These are phyloP conservation scores for Nothobranchius kuhntae DNA, from an alignment of 2,113 vertebrate species.

Conservation along the genomic window DNA sequence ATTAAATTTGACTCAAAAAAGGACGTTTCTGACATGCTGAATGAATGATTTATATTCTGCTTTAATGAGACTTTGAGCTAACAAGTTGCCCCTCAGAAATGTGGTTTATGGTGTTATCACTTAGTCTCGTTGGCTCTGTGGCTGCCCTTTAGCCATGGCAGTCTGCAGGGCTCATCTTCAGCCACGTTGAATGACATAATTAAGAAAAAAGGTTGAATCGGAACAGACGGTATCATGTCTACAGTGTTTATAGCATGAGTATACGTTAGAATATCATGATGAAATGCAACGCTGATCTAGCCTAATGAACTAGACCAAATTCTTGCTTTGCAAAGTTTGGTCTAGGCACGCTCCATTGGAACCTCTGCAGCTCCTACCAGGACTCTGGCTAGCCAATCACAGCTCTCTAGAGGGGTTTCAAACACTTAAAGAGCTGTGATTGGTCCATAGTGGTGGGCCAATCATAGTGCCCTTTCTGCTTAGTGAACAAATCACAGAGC, in stretches of 20 bases:
- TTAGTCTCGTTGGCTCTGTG: slow-evolving; percentile 75
- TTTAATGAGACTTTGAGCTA: slow-evolving; percentile 89
- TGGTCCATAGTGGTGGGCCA: too few species aligned
- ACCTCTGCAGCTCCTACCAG: too few species aligned
- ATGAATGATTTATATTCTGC: slow-evolving; percentile 91
- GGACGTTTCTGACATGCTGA: slow-evolving; percentile 92
- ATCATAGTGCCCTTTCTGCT: too few species aligned
- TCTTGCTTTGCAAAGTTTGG: too few species aligned
- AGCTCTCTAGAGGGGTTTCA: too few species aligned
- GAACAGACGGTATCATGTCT: slow-evolving; percentile 14
- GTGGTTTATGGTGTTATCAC: slow-evolving; percentile 84
- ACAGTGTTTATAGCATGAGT: background rate
- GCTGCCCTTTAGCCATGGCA: slow-evolving; percentile 40
- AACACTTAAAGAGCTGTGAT: too few species aligned
- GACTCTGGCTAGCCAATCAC: too few species aligned
- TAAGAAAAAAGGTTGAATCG: slow-evolving; percentile 84
- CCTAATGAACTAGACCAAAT: too few species aligned
- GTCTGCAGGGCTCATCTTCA: slow-evolving; percentile 15
- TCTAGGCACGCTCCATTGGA: too few species aligned
- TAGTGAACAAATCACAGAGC: too few species aligned
- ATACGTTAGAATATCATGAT: too few species aligned
- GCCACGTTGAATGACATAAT: slow-evolving; percentile 81
- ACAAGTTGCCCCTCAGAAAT: slow-evolving; percentile 58
- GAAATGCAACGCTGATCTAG: too few species aligned
- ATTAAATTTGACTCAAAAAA: slow-evolving; percentile 88